phyloP scores from a whole-genome alignment of 2,113 vertebrate genomes.

The Pitta sordida region DNA sequence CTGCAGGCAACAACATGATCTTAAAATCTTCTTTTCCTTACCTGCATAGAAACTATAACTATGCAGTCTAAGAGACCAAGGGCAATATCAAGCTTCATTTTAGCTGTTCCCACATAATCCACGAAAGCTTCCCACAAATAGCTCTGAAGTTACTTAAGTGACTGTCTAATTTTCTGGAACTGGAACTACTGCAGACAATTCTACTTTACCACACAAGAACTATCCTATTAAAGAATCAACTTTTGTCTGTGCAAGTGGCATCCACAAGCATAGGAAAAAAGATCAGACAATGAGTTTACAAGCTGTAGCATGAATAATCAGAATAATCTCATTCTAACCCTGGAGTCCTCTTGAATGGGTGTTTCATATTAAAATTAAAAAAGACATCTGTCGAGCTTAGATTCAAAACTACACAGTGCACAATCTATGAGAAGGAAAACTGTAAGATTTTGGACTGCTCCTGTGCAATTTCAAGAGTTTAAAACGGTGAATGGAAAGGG shows the following conservation, averaged over 20 bases:
- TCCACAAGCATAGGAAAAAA: slow-evolving; percentile 1
- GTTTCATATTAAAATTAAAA: neutral
- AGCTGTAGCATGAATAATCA: slow-evolving; percentile 4
- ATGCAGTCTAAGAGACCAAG: neutral
- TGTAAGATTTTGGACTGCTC: neutral
- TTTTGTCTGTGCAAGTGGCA: slow-evolving; percentile 35
- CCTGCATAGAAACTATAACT: neutral
- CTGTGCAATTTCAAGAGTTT: neutral
- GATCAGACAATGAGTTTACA: neutral
- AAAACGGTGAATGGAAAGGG: neutral
- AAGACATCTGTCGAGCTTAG: neutral
- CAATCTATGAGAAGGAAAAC: neutral
- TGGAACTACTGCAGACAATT: slow-evolving; percentile 21
- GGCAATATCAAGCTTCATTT: neutral
- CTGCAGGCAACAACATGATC: neutral
- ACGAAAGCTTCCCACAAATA: neutral
- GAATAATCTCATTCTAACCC: slow-evolving; percentile 9
- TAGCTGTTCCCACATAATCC: neutral
- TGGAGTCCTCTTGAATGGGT: neutral
- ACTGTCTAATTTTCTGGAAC: neutral
- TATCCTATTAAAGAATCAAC: neutral
- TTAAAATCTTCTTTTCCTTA: neutral
- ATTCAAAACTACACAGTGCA: neutral
- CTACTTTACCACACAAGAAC: slow-evolving; percentile 2
- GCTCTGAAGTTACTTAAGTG: neutral